These are phyloP conservation scores for Lagenorhynchus albirostris DNA, from an alignment of 2,113 vertebrate genomes.

Conservation along the genomic window DNA sequence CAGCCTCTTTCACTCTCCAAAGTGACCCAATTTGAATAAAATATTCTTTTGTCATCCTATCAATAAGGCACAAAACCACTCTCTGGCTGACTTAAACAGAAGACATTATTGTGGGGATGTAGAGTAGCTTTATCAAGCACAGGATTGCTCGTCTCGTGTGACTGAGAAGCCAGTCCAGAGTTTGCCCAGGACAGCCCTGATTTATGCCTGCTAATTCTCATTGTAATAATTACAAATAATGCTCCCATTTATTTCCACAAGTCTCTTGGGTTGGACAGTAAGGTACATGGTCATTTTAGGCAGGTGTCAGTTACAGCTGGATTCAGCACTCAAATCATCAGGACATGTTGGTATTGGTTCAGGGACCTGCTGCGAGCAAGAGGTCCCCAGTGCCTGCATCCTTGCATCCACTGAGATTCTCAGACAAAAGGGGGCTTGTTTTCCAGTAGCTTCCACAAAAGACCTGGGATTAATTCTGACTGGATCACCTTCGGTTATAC, in stretches of 20 bases:
- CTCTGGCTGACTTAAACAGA: background rate
- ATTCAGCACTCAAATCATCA: fast-evolving
- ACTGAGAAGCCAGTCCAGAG: background rate
- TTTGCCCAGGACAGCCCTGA: background rate
- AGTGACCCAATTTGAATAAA: background rate
- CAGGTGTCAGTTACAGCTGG: background rate
- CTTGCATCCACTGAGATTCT: background rate
- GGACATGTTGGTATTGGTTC: background rate
- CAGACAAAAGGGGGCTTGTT: background rate
- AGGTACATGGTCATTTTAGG: no score
- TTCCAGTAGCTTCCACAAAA: background rate
- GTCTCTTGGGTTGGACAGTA: background rate
- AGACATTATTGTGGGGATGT: no score
- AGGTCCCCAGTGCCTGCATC: no score
- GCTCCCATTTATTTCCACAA: background rate
- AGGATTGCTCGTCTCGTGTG: background rate
- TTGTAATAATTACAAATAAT: no score
- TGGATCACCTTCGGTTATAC: background rate
- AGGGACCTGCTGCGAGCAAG: background rate
- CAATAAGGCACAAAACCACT: no score
- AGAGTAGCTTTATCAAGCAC: background rate
- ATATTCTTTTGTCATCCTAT: background rate
- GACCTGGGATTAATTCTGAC: background rate
- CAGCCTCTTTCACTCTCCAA: background rate
- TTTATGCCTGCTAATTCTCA: background rate